A percentile compares a stretch with the other conserved stretches of the same genome.
phyloP scores from a whole-genome alignment of 1,140 invertebrate species.

The Ptiloglossa arizonensis region DNA sequence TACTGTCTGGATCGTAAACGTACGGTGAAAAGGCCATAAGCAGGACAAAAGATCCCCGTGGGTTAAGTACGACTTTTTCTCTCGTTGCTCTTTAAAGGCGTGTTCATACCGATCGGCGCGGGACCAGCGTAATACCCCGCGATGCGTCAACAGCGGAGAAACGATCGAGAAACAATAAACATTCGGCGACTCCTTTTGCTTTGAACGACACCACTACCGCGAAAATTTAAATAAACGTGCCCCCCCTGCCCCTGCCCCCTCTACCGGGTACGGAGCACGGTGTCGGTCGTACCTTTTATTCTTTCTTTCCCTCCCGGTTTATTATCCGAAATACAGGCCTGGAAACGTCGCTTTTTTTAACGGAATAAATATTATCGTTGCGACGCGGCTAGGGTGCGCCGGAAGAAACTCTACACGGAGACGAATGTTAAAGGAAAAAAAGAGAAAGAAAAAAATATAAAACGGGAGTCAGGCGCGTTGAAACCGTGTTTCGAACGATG shows the following conservation, averaged over 20 bases:
- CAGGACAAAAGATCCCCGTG: constrained; percentile 47
- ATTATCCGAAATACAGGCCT: constrained; percentile 46
- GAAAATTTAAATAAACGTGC: constrained; percentile 61
- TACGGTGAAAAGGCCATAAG: constrained; percentile 38
- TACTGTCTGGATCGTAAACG: constrained; percentile 54
- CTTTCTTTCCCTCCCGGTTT: constrained; percentile 38
- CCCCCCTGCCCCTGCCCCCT: constrained; percentile 1
- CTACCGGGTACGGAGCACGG: constrained; percentile 23
- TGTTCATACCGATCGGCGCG: not conserved
- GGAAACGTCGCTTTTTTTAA: constrained; percentile 26
- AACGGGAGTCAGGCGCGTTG: no score
- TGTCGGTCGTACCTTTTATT: not conserved
- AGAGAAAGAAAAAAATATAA: no score
- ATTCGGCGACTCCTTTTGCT: constrained; percentile 29
- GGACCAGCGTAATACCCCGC: not conserved
- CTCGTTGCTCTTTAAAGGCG: constrained; percentile 26
- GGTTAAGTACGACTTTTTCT: constrained; percentile 29
- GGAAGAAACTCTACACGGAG: no score
- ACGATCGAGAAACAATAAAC: constrained; percentile 60
- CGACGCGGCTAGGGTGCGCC: no score
- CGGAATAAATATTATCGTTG: constrained; percentile 12
- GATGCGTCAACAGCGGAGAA: not conserved
- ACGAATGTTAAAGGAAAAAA: not conserved
- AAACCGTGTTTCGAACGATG: no score
- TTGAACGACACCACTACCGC: constrained; percentile 37